Conservation (phyloP, 2,113 vertebrate species). For the Gymnobelideus leadbeateri region DNA sequence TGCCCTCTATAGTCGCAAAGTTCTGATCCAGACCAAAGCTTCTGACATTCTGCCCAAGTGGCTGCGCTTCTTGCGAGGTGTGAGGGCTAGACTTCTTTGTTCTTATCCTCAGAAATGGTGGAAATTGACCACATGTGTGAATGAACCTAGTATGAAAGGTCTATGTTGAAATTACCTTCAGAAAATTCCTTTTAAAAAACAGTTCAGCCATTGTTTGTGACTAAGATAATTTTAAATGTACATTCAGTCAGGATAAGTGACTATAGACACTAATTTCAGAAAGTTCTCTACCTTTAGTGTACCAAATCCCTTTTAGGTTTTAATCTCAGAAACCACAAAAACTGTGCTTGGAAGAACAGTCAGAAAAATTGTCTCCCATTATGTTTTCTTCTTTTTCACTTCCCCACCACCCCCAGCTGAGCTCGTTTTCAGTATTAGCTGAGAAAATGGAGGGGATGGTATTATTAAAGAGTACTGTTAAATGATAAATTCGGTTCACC, state of each 20-base stretch:
- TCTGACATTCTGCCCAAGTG: conserved; percentile 95
- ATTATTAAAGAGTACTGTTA: too few relatives aligned
- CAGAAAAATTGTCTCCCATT: background rate
- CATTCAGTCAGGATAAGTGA: background rate
- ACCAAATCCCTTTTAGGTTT: background rate
- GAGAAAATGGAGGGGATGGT: background rate
- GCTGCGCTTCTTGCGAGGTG: conserved; percentile 96
- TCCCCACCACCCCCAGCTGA: background rate
- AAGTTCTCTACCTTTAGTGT: background rate
- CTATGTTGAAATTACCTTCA: background rate
- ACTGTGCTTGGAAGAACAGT: background rate
- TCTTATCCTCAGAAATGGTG: background rate
- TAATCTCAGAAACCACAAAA: background rate
- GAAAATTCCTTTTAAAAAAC: background rate
- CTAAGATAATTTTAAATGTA: background rate
- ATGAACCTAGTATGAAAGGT: too few relatives aligned
- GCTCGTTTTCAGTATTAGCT: background rate
- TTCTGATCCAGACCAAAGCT: conserved; percentile 97
- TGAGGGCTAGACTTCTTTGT: fast-evolving
- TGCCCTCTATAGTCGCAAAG: conserved; percentile 95
- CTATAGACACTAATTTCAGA: too few relatives aligned
- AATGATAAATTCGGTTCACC: background rate
- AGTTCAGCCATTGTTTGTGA: background rate
- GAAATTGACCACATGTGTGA: background rate
- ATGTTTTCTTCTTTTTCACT: background rate